Percentiles rank a stretch among this genome's conserved stretches.
Conservation (phyloP, 2,888 invertebrate genomes). For the Dendrolimus houi region DNA sequence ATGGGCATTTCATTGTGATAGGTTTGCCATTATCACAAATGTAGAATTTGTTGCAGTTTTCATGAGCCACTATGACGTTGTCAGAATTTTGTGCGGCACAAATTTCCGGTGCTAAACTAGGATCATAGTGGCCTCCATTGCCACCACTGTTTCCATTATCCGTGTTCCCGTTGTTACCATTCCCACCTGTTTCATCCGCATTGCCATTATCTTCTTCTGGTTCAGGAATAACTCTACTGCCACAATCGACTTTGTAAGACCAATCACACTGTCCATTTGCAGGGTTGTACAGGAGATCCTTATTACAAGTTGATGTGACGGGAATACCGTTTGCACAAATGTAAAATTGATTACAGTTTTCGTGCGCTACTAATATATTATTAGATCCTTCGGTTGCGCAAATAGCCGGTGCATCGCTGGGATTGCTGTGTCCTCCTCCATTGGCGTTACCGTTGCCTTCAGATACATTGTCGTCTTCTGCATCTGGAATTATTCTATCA, state of each 20-base stretch:
- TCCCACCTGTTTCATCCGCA: slow-evolving; percentile 4
- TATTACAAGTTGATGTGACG: slow-evolving; percentile 12
- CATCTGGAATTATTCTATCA: slow-evolving; percentile 11
- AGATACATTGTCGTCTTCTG: slow-evolving; percentile 2
- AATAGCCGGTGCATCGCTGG: slow-evolving; percentile 24
- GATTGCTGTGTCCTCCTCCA: slow-evolving; percentile 11
- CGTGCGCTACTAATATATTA: slow-evolving; percentile 16
- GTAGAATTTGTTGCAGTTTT: slow-evolving; percentile 28
- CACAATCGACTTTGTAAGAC: slow-evolving; percentile 17
- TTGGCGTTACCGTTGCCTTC: slow-evolving; percentile 5
- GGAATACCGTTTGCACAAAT: slow-evolving; percentile 16
- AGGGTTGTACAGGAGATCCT: slow-evolving; percentile 15
- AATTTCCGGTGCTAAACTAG: slow-evolving; percentile 23
- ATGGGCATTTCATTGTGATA: slow-evolving; percentile 12
- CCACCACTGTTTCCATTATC: slow-evolving; percentile 1
- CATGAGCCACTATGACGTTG: slow-evolving; percentile 22
- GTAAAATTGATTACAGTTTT: slow-evolving; percentile 21
- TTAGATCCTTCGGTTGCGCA: slow-evolving; percentile 19
- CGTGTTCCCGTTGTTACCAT: neutral
- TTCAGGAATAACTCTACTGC: slow-evolving; percentile 2
- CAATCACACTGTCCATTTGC: slow-evolving; percentile 16
- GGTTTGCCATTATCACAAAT: slow-evolving; percentile 22
- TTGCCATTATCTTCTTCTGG: slow-evolving; percentile 3
- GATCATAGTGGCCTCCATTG: slow-evolving; percentile 15
- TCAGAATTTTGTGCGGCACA: slow-evolving; percentile 19